Evolutionary conservation across 2,888 invertebrate species (phyloP), one percentile per base, ranked within the genome.

Genomic region (Adineta ricciae): DNA sequence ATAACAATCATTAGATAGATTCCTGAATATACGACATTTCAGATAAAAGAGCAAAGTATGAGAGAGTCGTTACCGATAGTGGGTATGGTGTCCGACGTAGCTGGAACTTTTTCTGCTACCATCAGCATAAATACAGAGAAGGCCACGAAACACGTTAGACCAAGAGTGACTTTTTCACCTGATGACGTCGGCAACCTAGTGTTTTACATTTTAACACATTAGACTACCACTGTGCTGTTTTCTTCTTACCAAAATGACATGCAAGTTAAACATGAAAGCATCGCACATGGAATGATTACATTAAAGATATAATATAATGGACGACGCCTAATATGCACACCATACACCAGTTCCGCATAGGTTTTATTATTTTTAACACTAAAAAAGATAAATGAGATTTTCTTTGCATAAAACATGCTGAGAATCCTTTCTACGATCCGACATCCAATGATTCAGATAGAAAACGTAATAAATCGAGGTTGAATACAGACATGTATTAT

Each of bases 261-360:
- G 85, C 92, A 89, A 0, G 92, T 92, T 86, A 92, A 88, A 93
- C 94, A 85, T 90, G 92, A 83, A 93, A 92, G 90, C 92, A 93
- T 92, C 87, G 92, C 90, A 88, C 92, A 93, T 16, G 92, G 92
- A 78, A 92, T 91, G 78, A 93, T 92, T 84, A 93, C 91, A 89
- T 92, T 92, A 89, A 92, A 92, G 87, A 92, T 90, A 87, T 91
- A 91, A 87, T 89, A 91, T 87, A 91, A 90, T 14, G 90, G 89
- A 84, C 90, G 88, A 21, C 90, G 87, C 19, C 89, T 88, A 41
- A 90, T 88, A 86, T 89, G 89, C 88, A 85, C 83, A 36, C 54
- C 36, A 50, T 83, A 52, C 19, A 83, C 54, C 19, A 49, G 21
- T 83, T 83, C 52, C 16, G 38, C n/a, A 54, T 52, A 52, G 19